Percentiles rank a stretch among this genome's conserved stretches.
These are phyloP conservation scores for Lepus americanus DNA, from an alignment of 2,113 vertebrate species.

Conservation along the genomic window DNA sequence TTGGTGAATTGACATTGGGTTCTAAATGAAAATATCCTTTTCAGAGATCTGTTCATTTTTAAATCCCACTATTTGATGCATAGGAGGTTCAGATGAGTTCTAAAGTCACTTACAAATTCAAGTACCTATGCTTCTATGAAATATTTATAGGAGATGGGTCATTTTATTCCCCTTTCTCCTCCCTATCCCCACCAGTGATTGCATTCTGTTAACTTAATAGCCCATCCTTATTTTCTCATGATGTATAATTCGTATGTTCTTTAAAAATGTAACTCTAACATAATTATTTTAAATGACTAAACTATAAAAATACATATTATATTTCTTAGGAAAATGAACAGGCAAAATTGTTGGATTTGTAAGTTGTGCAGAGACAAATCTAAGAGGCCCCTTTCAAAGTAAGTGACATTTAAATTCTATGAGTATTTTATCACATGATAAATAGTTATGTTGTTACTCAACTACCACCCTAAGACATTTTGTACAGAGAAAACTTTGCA, in stretches of 20 bases:
- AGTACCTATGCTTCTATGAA: not conserved
- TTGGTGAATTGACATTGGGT: not conserved
- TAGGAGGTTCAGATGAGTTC: not conserved
- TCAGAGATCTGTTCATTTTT: not conserved
- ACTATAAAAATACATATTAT: slow-evolving; percentile 52
- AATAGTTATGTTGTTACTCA: not conserved
- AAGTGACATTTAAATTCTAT: slow-evolving; percentile 71
- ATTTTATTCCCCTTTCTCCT: not conserved
- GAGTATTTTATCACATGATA: not conserved
- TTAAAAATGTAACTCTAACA: slow-evolving; percentile 22
- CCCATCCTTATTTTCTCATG: not conserved
- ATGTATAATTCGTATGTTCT: slow-evolving; percentile 18
- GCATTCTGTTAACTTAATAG: slow-evolving; percentile 11
- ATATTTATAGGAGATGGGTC: not conserved
- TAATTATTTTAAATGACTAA: slow-evolving; percentile 36
- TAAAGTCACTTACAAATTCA: not conserved
- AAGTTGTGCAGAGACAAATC: slow-evolving; percentile 79
- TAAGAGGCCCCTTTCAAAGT: slow-evolving; percentile 79
- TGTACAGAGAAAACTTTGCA: slow-evolving; percentile 35
- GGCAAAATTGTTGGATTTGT: slow-evolving; percentile 82
- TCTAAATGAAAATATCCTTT: not conserved
- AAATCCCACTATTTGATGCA: not conserved
- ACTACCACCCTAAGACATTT: not conserved
- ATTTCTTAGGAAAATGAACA: slow-evolving; percentile 82
- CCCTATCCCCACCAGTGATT: not conserved